Conservation (phyloP, 2,888 invertebrate species). For the Disparrhopalites patrizii region DNA sequence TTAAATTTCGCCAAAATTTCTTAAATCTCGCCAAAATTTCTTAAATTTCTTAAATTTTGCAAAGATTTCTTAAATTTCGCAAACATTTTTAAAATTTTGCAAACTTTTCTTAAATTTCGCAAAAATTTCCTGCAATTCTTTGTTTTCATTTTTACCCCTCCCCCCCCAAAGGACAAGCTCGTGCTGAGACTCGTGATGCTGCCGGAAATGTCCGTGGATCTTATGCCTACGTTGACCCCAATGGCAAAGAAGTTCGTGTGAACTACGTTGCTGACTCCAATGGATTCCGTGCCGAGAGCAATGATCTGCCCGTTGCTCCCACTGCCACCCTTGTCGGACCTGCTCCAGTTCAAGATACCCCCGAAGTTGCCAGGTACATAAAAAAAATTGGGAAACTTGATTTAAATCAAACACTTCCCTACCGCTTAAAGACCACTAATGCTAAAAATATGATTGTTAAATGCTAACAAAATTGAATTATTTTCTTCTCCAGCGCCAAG, state of each 20-base stretch:
- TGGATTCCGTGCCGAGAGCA: constrained; percentile 53
- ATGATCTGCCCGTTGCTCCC: constrained; percentile 52
- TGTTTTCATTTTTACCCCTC: constrained; percentile 15
- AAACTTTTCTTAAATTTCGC: neutral
- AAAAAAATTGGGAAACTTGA: too few relatives aligned
- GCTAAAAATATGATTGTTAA: too few relatives aligned
- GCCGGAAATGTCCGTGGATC: constrained; percentile 45
- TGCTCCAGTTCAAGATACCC: neutral
- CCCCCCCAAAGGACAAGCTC: constrained; percentile 34
- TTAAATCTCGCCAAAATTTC: too few relatives aligned
- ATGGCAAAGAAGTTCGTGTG: constrained; percentile 52
- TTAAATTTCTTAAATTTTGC: neutral
- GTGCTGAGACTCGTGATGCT: constrained; percentile 45
- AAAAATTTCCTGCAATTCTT: neutral
- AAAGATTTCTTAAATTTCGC: neutral
- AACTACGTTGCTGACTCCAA: constrained; percentile 54
- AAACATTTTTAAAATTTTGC: too few relatives aligned
- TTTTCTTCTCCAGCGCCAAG: neutral
- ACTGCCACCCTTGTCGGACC: constrained; percentile 37
- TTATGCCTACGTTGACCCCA: constrained; percentile 53
- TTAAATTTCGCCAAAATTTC: too few relatives aligned
- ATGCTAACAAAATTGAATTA: neutral
- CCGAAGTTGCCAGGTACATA: neutral
- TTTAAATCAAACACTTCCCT: too few relatives aligned
- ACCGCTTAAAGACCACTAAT: too few relatives aligned